phyloP scores from a whole-genome alignment of 2,888 invertebrate genomes.

The Thecophora atra region DNA sequence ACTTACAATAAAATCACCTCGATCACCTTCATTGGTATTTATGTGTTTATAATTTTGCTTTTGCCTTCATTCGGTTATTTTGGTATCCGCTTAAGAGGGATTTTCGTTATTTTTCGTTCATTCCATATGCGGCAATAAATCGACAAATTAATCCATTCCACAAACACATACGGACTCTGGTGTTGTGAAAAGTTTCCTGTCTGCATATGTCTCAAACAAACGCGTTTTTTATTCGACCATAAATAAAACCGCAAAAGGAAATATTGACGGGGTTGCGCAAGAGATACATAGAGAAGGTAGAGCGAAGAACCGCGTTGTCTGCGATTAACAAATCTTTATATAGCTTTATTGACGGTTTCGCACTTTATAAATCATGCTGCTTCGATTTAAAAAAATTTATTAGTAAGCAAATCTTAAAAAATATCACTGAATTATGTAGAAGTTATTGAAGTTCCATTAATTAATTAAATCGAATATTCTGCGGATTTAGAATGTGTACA shows the following conservation, averaged over 20 bases:
- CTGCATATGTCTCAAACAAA: too few species aligned
- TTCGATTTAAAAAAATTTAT: background rate
- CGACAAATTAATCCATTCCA: slow-evolving; percentile 16
- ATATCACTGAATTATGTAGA: too few species aligned
- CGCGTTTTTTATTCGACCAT: background rate
- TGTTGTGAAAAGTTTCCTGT: too few species aligned
- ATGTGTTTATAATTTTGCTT: too few species aligned
- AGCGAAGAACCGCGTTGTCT: background rate
- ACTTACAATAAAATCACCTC: background rate
- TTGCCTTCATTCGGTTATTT: background rate
- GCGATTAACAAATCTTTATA: background rate
- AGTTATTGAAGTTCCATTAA: too few species aligned
- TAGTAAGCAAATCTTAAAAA: too few species aligned
- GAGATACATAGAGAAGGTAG: background rate
- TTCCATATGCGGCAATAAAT: slow-evolving; percentile 4
- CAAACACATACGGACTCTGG: slow-evolving; percentile 5
- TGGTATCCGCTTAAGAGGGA: background rate
- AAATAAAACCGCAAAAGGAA: background rate
- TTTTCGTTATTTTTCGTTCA: background rate
- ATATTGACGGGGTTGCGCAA: background rate
- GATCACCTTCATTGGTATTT: background rate
- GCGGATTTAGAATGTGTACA: too few species aligned
- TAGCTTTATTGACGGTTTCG: background rate
- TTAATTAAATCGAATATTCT: too few species aligned
- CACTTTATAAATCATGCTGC: slow-evolving; percentile 8